A percentile compares a stretch with the other conserved stretches of the same genome.
Conservation (phyloP, 2,797 vertebrate genomes). For the Aeoliscus strigatus region DNA sequence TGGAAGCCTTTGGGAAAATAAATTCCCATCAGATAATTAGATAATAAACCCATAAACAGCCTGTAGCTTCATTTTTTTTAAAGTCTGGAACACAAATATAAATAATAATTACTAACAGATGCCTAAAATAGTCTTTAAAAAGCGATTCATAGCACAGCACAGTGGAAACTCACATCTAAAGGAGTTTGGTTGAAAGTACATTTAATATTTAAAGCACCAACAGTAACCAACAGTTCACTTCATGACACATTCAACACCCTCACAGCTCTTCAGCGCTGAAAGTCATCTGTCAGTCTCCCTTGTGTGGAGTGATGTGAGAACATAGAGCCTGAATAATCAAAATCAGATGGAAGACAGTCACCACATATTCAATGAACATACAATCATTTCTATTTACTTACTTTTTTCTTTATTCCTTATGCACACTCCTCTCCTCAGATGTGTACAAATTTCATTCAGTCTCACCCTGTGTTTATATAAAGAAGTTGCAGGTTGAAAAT, state of each 20-base stretch:
- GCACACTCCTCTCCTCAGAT: neutral
- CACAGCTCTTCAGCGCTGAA: conserved; percentile 23
- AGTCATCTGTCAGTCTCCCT: conserved; percentile 59
- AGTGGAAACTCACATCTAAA: too few species aligned
- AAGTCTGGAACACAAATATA: conserved; percentile 30
- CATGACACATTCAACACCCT: conserved; percentile 30
- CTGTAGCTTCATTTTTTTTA: conserved; percentile 43
- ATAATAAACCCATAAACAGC: conserved; percentile 47
- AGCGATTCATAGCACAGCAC: too few species aligned
- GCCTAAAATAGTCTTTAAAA: too few species aligned
- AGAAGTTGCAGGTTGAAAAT: conserved; percentile 21
- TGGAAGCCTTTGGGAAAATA: conserved; percentile 44
- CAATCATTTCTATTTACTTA: too few species aligned
- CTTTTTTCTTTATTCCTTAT: neutral
- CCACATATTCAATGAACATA: too few species aligned
- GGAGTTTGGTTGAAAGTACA: too few species aligned
- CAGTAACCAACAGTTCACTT: too few species aligned
- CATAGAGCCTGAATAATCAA: too few species aligned
- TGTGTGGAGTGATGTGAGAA: too few species aligned
- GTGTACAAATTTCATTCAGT: conserved; percentile 13
- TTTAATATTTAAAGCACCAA: too few species aligned
- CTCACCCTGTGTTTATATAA: conserved; percentile 4
- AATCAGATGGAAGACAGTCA: too few species aligned
- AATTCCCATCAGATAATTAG: conserved; percentile 51
- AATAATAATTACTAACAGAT: too few species aligned